phyloP scores from a whole-genome alignment of 2,888 invertebrate genomes.

The Lepeophtheirus nordmannii region DNA sequence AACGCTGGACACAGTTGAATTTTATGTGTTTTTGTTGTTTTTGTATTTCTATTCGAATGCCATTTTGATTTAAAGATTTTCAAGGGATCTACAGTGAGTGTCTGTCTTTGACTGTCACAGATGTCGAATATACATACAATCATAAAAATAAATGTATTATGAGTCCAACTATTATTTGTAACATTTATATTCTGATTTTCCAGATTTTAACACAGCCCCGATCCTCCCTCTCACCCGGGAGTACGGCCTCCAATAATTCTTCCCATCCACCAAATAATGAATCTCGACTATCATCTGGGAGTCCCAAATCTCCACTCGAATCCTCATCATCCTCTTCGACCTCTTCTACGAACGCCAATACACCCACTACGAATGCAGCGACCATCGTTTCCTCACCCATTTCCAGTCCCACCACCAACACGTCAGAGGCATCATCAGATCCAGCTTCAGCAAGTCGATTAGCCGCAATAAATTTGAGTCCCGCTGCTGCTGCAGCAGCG shows the following conservation, averaged over 20 bases:
- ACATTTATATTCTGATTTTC: not conserved
- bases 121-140: too few species aligned
- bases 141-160: too few species aligned
- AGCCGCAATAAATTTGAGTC: not conserved
- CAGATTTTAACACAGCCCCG: slow-evolving; percentile 1
- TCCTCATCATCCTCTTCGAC: not conserved
- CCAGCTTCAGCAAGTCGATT: not conserved
- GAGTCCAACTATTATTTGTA: too few species aligned
- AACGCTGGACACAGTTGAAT: too few species aligned
- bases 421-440: slow-evolving; percentile 1
- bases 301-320: not conserved
- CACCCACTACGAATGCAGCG: not conserved
- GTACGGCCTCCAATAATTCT: not conserved
- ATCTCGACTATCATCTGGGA: not conserved
- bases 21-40: too few species aligned
- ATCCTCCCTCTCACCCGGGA: slow-evolving; percentile 3
- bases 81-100: too few species aligned
- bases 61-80: too few species aligned
- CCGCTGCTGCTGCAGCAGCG: slow-evolving; percentile 25
- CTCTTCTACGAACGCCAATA: not conserved
- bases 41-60: too few species aligned
- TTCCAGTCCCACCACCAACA: not conserved
- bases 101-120: too few species aligned
- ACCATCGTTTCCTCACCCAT: not conserved
- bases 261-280: slow-evolving; percentile 2